Evolutionary conservation across 2,113 vertebrate species (phyloP).

Genomic region (Vicugna pacos): DNA sequence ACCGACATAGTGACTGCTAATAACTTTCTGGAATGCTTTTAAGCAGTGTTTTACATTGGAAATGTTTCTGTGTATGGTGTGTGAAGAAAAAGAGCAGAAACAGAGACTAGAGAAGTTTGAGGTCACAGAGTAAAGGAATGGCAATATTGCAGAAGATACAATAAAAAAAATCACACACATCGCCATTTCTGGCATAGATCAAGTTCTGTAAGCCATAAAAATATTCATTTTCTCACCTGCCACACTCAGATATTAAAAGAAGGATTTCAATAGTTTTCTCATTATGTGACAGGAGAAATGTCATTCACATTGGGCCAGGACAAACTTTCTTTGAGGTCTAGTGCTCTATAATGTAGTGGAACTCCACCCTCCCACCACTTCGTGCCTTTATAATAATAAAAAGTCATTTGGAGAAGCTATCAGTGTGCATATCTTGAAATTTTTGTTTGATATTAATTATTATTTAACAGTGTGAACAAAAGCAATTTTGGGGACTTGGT

Average conservation of each 20-base stretch:
- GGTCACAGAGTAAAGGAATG: not conserved
- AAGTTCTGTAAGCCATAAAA: not conserved
- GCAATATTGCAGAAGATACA: not conserved
- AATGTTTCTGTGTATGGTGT: not conserved
- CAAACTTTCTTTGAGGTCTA: not conserved
- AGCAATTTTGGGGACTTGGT: not conserved
- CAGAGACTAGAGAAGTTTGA: not conserved
- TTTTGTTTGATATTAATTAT: not conserved
- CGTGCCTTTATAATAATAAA: not conserved
- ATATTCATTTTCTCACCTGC: not conserved
- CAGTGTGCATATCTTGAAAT: not conserved
- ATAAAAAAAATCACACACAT: not conserved
- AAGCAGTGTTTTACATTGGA: not conserved
- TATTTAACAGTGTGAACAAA: not conserved
- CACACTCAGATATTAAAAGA: not conserved
- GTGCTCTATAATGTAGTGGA: not conserved
- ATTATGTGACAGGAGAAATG: not conserved
- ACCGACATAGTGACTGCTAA: slow-evolving; percentile 37
- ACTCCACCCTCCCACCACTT: not conserved
- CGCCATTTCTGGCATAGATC: not conserved
- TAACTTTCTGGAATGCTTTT: slow-evolving; percentile 13
- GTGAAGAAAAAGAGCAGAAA: not conserved
- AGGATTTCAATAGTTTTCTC: not conserved
- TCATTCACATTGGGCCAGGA: not conserved
- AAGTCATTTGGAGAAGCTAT: not conserved